Conservation (phyloP, 2,888 invertebrate genomes). For the Mimumesa dahlbomi region DNA sequence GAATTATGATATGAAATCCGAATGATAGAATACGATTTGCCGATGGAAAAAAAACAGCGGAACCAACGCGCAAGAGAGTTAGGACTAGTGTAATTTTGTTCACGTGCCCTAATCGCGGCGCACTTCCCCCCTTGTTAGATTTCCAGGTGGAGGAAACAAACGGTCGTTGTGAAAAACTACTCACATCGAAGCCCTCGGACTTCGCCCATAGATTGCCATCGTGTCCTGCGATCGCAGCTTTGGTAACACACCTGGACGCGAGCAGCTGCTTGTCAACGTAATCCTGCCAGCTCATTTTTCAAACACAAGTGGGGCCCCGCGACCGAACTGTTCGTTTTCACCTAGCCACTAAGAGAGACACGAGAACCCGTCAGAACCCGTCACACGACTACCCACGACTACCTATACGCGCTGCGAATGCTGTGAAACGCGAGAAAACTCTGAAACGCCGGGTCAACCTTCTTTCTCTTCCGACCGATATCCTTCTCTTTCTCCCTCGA, state of each 20-base stretch:
- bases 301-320: slow-evolving; percentile 63
- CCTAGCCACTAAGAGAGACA: slow-evolving; percentile 73
- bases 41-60: too few relatives aligned
- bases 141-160: slow-evolving; percentile 26
- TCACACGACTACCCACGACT: slow-evolving; percentile 77
- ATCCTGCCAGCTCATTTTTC: slow-evolving; percentile 97
- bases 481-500: too few relatives aligned
- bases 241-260: slow-evolving; percentile 96
- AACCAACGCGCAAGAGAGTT: too few relatives aligned
- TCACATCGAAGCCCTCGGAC: slow-evolving; percentile 96
- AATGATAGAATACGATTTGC: too few relatives aligned
- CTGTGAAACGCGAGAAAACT: too few relatives aligned
- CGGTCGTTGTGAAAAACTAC: slow-evolving; percentile 78
- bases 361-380: too few relatives aligned
- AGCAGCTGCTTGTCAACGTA: slow-evolving; percentile 98
- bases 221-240: slow-evolving; percentile 97
- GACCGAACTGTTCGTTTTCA: slow-evolving; percentile 69
- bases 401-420: slow-evolving; percentile 66
- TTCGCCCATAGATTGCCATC: slow-evolving; percentile 98
- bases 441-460: slow-evolving; percentile 89
- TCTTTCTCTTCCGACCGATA: slow-evolving; percentile 69
- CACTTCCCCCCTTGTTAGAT: slow-evolving; percentile 58
- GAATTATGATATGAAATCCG: too few relatives aligned
- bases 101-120: slow-evolving; percentile 18
- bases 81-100: slow-evolving; percentile 8